Base-by-base conservation (phyloP, 2,888 invertebrate species). In the Stenoptilia bipunctidactyla region DNA sequence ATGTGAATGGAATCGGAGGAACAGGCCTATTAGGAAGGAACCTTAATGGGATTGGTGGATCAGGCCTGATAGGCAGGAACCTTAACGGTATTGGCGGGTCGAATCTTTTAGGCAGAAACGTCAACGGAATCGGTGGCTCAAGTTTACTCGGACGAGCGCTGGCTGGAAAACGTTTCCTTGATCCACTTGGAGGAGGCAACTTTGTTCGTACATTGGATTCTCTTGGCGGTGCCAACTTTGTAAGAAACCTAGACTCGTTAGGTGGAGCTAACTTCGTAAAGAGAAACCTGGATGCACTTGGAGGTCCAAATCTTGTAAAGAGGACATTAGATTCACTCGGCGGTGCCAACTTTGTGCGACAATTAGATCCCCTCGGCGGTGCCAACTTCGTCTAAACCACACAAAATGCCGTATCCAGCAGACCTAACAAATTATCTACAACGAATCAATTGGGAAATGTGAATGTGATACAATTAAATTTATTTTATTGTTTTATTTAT, bases 291-390 rank as follows among this genome's bases (percentile, higher is more conserved):
- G 79, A 82, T 44, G 66, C 69, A 45, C 65, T 77, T 12, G 79
- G 82, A 5, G 83, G 82, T 12, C 73, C 73, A 0, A 76, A 83
- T 52, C 58, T 80, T 3, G 62, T 79, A 0, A 75, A 75, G 43
- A 69, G 82, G 41, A 71, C 67, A 44, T 50, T 84, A 37, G 79
- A 83, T 45, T 69, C 76, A 0, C 45, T 82, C 44, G 83, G 83
- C 1, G 84, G 83, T 1, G 73, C 72, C 9, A 80, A 79, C 48
- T 57, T 83, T n/a, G 72, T 79, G 2, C 61, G 79, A 8, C 74
- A 71, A 47, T 53, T 85, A 37, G 85, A 86, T 49, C 71, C 80
- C 1, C 61, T 86, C 3, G 86, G 86, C 2, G 85, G 85, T 1
- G 80, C 79, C 13, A 85, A 86, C 57, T 67, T 85, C 13, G 70